Evolutionary conservation across 2,797 vertebrate genomes (phyloP), one percentile per base, ranked within the genome.

Genomic region (Halcyon badia): DNA sequence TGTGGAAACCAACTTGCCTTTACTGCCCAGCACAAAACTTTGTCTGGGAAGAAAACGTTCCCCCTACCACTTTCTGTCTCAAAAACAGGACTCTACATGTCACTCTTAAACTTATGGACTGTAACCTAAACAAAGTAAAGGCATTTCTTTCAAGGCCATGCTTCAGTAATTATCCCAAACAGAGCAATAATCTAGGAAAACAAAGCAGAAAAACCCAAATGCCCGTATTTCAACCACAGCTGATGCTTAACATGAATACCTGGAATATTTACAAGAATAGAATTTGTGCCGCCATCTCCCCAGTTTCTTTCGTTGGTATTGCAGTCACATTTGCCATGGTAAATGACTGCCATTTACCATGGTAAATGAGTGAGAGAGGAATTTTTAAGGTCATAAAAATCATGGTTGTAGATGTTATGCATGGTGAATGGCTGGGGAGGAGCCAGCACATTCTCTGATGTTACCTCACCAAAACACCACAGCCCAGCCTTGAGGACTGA

Each of bases 381-480:
- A 96, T 92, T 65, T 86, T 33, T 54, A 91, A 88, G 19, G n/a
- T 68, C 39, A 61, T 84, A 90, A 92, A 95, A 87, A 83, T 97
- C 33, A 69, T 72, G 56, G 75, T 30, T 46, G 30, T 56, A 35
- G 28, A 18, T 37, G 58, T 56, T 78, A 78, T 2, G 8, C 2
- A 11, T 73, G 64, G 77, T 84, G 69, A 94, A 87, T 51, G 26
- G 30, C 0, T 73, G 54, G 25, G 39, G 56, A 94, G 28, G 25
- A 90, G 25, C 46, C 91, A 87, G n/a, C 13, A 42, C 24, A 35
- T 85, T 80, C 41, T 83, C 31, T 80, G 65, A 44, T 52, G 14
- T 73, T 79, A 82, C 56, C 21, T 44, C 44, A 69, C 31, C n/a
- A 83, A 72, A 91, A 86, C 30, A 64, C 24, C 13, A 51, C 0